Evolutionary conservation across 2,888 invertebrate species (phyloP), one percentile per base, ranked within the genome.

Genomic region (Dexiosoma caninum): DNA sequence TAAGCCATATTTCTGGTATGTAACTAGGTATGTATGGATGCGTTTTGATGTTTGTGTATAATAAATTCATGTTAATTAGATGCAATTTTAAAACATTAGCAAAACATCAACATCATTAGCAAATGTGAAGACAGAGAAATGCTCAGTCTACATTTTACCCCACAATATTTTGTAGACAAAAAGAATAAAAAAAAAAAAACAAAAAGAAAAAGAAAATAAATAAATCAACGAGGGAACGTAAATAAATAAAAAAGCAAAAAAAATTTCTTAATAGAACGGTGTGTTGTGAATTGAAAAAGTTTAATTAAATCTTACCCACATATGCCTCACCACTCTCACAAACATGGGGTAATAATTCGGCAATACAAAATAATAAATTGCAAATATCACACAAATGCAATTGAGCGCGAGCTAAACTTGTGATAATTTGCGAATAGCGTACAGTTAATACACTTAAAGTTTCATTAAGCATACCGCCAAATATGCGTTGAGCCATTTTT

Each of bases 401-500:
- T 51, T 91, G 90, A 55, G 91, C 92, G 88, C 92, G 91, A 84
- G 88, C 93, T 85, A 91, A 91, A 85, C 92, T 94, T 83, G 93
- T 94, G 86, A 92, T 91, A 40, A 94, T 94, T 94, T 96, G 95
- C 42, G 95, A 94, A 88, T 96, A 96, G 83, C 96, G 92, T 2
- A 95, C 94, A 2, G 95, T 94, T 44, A 96, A 89, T 84, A 96
- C 95, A 0, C 95, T 95, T 8, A 96, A 90, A 0, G 96, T 95
- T 89, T 96, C 96, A 85, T 96, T 96, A 0, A 96, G 90, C 94
- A 96, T 95, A 3, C 96, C 96, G 2, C 95, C 93, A 85, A 95
- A 95, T 62, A 96, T 94, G 83, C 96, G 92, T 86, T 96, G 95
- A 0, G 96, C 96, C 94, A 96, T 95, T 88, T 95, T 94, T 0